Percentiles rank a stretch among this genome's conserved stretches.
Conservation (phyloP, 2,113 vertebrate genomes). For the Rhineura floridana region DNA sequence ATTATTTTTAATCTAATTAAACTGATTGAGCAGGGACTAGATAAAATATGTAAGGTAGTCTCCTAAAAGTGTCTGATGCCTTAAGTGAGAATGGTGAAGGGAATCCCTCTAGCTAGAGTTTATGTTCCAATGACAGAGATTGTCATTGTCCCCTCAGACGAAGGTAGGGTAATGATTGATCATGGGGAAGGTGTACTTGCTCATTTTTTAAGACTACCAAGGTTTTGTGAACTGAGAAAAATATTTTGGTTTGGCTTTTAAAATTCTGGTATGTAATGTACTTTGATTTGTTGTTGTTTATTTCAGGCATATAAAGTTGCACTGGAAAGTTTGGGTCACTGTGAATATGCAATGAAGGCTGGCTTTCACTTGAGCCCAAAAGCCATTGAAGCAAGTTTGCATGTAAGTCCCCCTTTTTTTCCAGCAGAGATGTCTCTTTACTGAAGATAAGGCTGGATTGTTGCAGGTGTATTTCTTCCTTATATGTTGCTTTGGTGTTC, state of each 20-base stretch:
- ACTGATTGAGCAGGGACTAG: background rate
- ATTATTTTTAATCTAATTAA: slow-evolving; percentile 13
- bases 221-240: background rate
- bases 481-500: background rate
- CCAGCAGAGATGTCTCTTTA: background rate
- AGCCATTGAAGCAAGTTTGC: slow-evolving; percentile 91
- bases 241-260: background rate
- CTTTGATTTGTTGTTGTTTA: slow-evolving; percentile 34
- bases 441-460: background rate
- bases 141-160: no score
- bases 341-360: slow-evolving; percentile 96
- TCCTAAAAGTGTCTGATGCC: background rate
- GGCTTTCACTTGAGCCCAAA: slow-evolving; percentile 97
- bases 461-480: background rate
- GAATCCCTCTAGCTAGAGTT: background rate
- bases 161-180: background rate
- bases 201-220: background rate
- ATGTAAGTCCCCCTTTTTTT: slow-evolving; percentile 77
- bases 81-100: background rate
- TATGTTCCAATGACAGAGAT: background rate
- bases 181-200: background rate
- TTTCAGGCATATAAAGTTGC: slow-evolving; percentile 92
- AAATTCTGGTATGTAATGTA: slow-evolving; percentile 26
- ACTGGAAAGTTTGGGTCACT: slow-evolving; percentile 94
- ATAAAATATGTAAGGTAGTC: background rate